These are phyloP conservation scores for Epizoanthus illoricatus DNA, from an alignment of 92 coral and sea anemone genomes.

Conservation along the genomic window DNA sequence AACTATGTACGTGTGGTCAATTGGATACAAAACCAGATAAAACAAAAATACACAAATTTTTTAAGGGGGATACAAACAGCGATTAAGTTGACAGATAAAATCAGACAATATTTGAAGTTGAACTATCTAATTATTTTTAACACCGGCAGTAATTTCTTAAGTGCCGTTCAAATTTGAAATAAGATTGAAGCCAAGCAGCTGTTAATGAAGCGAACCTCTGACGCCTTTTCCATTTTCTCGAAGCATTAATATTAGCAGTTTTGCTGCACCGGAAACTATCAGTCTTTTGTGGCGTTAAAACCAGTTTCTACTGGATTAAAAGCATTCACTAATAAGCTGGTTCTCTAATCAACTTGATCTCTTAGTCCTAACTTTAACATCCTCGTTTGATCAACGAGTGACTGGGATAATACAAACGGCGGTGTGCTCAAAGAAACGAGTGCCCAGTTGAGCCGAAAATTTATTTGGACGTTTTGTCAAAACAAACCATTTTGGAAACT, in stretches of 20 bases:
- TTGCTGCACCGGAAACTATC: conserved; percentile 27
- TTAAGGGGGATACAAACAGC: conserved; percentile 8
- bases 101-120: conserved; percentile 35
- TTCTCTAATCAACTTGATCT: conserved; percentile 40
- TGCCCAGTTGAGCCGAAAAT: background rate
- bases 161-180: conserved; percentile 42
- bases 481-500: conserved; percentile 1
- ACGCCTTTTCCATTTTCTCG: conserved; percentile 39
- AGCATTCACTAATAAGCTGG: conserved; percentile 18
- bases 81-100: conserved; percentile 31
- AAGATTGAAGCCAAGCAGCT: conserved; percentile 26
- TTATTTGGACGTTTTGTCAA: conserved; percentile 18
- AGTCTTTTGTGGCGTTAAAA: conserved; percentile 16
- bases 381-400: conserved; percentile 12
- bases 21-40: conserved; percentile 4
- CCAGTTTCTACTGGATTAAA: conserved; percentile 35
- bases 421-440: conserved; percentile 2
- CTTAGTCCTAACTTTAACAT: background rate
- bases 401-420: background rate
- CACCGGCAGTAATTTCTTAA: conserved; percentile 38
- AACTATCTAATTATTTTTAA: conserved; percentile 42
- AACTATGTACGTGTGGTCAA: background rate
- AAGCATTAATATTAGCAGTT: conserved; percentile 41
- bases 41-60: background rate
- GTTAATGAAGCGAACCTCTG: conserved; percentile 27